Evolutionary conservation across 2,888 invertebrate genomes (phyloP).

Genomic region (Lithosia quadra): DNA sequence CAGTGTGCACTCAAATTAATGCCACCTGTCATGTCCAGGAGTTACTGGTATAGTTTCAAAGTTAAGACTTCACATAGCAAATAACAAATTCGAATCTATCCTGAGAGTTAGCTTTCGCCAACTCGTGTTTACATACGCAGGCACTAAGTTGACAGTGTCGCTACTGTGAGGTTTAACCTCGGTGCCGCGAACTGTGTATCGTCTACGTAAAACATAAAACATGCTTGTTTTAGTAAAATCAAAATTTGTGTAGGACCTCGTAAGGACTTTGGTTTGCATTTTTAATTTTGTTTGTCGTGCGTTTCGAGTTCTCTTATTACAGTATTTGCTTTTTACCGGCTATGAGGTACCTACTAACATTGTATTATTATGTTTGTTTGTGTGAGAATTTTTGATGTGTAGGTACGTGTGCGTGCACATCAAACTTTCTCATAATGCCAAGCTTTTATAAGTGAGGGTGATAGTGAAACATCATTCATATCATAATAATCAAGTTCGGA

Average conservation of each 20-base stretch:
- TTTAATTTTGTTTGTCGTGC: slow-evolving; percentile 50
- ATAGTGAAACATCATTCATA: neutral
- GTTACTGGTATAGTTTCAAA: slow-evolving; percentile 67
- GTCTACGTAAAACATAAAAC: slow-evolving; percentile 59
- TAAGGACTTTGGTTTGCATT: slow-evolving; percentile 52
- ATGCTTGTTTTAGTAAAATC: slow-evolving; percentile 69
- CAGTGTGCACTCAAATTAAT: slow-evolving; percentile 46
- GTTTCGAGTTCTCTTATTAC: slow-evolving; percentile 38
- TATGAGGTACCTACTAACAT: too few species aligned
- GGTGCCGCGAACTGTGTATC: slow-evolving; percentile 11
- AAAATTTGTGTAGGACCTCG: slow-evolving; percentile 53
- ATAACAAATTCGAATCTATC: slow-evolving; percentile 69
- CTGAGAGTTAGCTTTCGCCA: slow-evolving; percentile 65
- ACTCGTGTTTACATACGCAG: slow-evolving; percentile 68
- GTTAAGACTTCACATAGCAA: slow-evolving; percentile 66
- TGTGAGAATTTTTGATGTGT: too few species aligned
- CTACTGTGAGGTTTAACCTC: slow-evolving; percentile 38
- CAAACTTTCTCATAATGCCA: neutral
- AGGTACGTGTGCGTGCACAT: neutral
- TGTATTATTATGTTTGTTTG: too few species aligned
- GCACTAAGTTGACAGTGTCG: slow-evolving; percentile 58
- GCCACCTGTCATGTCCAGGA: slow-evolving; percentile 57
- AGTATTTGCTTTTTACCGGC: slow-evolving; percentile 44
- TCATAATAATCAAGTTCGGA: neutral
- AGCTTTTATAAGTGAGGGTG: neutral